Evolutionary conservation across 2,797 vertebrate genomes (phyloP).

Genomic region (Phrynocephalus guinanensis): DNA sequence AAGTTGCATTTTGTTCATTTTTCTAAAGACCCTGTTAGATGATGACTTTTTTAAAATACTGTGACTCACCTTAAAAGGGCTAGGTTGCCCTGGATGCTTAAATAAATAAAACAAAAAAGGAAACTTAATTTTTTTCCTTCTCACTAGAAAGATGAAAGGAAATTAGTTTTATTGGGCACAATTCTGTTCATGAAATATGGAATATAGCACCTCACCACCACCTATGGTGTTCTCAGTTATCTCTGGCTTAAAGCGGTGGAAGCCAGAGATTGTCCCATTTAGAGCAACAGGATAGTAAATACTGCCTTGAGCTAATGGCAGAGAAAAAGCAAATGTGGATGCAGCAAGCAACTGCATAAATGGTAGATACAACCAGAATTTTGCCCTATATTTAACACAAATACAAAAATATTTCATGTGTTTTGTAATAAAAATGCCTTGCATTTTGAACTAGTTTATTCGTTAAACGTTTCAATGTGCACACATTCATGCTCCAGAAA

Average conservation of each 20-base stretch:
- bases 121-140: not conserved
- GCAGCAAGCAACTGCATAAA: no score
- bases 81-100: not conserved
- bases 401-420: not conserved
- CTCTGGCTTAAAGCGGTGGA: no score
- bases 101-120: not conserved
- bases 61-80: not conserved
- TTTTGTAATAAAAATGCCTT: not conserved
- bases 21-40: not conserved
- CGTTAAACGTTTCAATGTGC: not conserved
- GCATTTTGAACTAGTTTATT: not conserved
- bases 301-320: no score
- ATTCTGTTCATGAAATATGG: no score
- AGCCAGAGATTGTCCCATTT: no score
- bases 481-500: not conserved
- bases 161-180: not conserved
- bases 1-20: not conserved
- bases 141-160: not conserved
- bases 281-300: no score
- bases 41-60: not conserved
- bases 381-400: not conserved
- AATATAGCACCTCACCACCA: no score
- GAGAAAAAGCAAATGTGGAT: no score
- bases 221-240: no score
- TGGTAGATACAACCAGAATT: no score